Base-by-base conservation (phyloP, 2,113 vertebrate genomes). In the Cryptomyrus ogoouensis region DNA sequence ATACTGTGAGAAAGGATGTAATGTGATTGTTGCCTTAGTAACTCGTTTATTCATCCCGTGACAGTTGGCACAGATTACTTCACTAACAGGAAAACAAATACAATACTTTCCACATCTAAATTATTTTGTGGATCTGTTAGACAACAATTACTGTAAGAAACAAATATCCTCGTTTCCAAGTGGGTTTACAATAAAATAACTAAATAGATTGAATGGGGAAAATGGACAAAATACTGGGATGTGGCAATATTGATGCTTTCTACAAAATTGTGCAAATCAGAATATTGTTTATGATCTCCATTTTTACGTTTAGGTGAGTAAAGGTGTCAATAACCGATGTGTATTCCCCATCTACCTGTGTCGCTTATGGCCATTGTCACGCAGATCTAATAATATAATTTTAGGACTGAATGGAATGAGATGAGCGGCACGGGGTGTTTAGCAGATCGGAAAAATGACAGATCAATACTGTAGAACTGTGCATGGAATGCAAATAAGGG, bases 1-100 rank as follows among this genome's bases (percentile, higher is more conserved):
- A 96, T 97, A 95, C 95, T 96, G 96, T 95, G 96, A 96, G 96
- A 96, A 96, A 96, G 96, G 96, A 96, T 96, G 95, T 97, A 97
- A 97, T 97, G 97, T 97, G 96, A 96, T 96, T 97, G 97, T 98
- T 98, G 97, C 98, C 97, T 97, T 98, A 97, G 97, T 96, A 98
- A 97, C 97, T 97, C 96, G 95, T 97, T 96, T 97, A 97, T 97
- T 97, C 96, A 97, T 97, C 96, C 96, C 97, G 96, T 96, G 96
- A 96, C 94, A 96, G 96, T 97, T 96, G 96, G 97, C 97, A 96
- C 95, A 96, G 94, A 97, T 96, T 94, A 96, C 97, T 96, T 96
- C 96, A 96, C 96, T 97, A 96, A 95, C 96, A 97, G 97, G 96
- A 97, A 98, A 96, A 96, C 96, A 96, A 96, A 96, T 95, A 96